phyloP scores from a whole-genome alignment of 2,113 vertebrate species.

The Tapirus terrestris region DNA sequence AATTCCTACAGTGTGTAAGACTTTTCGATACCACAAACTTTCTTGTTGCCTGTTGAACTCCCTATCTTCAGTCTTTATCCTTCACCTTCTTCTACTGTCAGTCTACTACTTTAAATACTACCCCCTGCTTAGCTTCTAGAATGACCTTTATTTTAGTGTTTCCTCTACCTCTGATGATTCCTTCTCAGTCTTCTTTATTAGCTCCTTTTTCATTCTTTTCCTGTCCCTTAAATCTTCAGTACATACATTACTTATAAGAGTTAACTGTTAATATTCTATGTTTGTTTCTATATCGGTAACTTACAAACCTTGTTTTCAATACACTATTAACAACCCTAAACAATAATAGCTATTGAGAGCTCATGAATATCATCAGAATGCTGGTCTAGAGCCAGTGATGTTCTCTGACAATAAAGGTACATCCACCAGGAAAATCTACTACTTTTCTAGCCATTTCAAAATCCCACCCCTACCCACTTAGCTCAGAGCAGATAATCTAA shows the following conservation, averaged over 20 bases:
- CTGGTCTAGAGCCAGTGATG: not conserved
- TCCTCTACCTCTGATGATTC: not conserved
- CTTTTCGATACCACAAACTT: not conserved
- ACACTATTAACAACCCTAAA: not conserved
- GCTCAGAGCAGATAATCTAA: not conserved
- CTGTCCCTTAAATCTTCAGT: not conserved
- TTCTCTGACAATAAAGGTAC: not conserved
- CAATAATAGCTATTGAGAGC: not conserved
- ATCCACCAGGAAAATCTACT: not conserved
- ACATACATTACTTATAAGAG: not conserved
- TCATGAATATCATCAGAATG: not conserved
- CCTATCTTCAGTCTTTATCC: not conserved
- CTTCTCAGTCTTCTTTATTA: not conserved
- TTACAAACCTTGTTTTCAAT: not conserved
- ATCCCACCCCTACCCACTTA: not conserved
- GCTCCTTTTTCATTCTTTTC: constrained; percentile 3
- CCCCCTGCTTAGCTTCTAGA: not conserved
- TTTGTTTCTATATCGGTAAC: not conserved
- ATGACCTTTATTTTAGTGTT: not conserved
- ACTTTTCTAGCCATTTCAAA: constrained; percentile 15
- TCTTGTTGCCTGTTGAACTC: not conserved
- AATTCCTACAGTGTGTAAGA: not conserved
- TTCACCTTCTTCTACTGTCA: not conserved
- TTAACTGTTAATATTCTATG: not conserved
- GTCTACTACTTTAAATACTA: not conserved